Conservation (phyloP, 2,888 invertebrate species). For the Sturmia bella region DNA sequence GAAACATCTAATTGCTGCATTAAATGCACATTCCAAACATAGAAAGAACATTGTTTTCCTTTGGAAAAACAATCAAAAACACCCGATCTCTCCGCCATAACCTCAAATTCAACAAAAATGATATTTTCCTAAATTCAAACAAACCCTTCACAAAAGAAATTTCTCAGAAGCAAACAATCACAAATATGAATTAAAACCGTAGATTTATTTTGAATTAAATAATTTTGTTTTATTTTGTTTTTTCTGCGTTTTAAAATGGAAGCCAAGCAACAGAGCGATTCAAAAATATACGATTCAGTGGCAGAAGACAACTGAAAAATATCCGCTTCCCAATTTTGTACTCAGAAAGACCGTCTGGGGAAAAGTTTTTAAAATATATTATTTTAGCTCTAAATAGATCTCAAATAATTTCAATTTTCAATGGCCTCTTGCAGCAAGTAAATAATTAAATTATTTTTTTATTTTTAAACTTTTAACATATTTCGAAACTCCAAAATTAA, state of each 20-base stretch:
- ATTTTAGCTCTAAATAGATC: too few species aligned
- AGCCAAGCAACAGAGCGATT: neutral
- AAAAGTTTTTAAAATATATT: too few species aligned
- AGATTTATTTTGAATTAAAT: slow-evolving; percentile 22
- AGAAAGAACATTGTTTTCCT: slow-evolving; percentile 23
- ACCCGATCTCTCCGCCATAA: slow-evolving; percentile 30
- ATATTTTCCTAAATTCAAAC: neutral
- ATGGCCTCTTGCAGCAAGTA: too few species aligned
- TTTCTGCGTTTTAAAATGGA: slow-evolving; percentile 19
- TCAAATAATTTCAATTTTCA: too few species aligned
- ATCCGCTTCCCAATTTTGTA: too few species aligned
- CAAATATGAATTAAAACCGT: slow-evolving; percentile 56
- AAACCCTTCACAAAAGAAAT: neutral
- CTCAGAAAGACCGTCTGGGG: too few species aligned
- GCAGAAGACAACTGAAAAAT: neutral
- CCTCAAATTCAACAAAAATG: slow-evolving; percentile 7
- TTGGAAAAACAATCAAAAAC: slow-evolving; percentile 21
- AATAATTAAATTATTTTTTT: too few species aligned
- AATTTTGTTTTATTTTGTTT: neutral
- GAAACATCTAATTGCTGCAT: slow-evolving; percentile 50
- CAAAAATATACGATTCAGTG: neutral
- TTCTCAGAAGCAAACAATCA: slow-evolving; percentile 49
- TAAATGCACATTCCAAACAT: slow-evolving; percentile 66
- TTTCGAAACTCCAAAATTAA: too few species aligned
- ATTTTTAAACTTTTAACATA: too few species aligned